Conservation (phyloP, 1,140 invertebrate species). For the Meteorus sp. region DNA sequence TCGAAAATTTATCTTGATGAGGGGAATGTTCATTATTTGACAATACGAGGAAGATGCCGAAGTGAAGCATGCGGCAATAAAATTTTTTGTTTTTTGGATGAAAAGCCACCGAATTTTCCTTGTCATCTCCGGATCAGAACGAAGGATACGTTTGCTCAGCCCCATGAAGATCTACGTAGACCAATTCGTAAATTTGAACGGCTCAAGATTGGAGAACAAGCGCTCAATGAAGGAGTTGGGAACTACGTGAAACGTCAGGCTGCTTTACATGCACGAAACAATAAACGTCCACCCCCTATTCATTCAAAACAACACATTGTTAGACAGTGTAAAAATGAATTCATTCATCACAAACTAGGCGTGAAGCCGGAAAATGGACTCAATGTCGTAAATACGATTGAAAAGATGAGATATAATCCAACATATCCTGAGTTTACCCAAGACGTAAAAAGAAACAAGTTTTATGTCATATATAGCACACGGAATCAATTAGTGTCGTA, state of each 20-base stretch:
- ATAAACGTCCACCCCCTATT: background rate
- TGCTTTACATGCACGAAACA: background rate
- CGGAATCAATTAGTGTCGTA: background rate
- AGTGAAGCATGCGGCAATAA: background rate
- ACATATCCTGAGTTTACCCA: background rate
- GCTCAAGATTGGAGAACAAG: background rate
- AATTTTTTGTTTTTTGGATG: background rate
- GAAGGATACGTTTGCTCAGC: background rate
- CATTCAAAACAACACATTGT: background rate
- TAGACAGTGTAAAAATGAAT: conserved; percentile 1
- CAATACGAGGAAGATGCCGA: background rate
- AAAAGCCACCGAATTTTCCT: background rate
- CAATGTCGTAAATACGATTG: background rate
- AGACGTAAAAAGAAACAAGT: background rate
- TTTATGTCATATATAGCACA: background rate
- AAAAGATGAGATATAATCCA: background rate
- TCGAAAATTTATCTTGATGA: too few relatives aligned
- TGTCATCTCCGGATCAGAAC: background rate
- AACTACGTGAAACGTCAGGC: background rate
- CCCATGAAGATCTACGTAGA: background rate
- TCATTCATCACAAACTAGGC: background rate
- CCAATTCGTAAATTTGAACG: background rate
- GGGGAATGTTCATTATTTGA: too few relatives aligned
- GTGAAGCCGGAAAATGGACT: background rate
- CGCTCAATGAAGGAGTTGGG: background rate